Percentiles rank a stretch among this genome's conserved stretches.
Conservation (phyloP, 2,113 vertebrate genomes). For the Struthio camelus region DNA sequence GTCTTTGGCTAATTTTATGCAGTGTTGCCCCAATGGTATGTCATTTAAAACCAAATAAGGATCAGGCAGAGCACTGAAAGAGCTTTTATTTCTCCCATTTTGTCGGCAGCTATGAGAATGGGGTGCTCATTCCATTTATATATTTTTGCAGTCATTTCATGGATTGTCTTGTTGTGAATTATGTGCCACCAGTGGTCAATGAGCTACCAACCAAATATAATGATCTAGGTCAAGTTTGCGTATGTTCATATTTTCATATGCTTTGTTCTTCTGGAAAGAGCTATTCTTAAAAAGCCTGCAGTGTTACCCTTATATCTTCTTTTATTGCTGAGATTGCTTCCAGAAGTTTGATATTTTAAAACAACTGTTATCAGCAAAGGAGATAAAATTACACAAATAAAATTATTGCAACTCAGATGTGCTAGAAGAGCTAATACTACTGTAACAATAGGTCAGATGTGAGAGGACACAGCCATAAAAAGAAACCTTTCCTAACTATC, state of each 20-base stretch:
- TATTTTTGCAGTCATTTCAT: background rate
- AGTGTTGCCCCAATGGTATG: background rate
- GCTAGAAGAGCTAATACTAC: background rate
- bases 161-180: background rate
- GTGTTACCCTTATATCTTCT: background rate
- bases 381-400: background rate
- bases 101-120: background rate
- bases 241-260: background rate
- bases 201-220: background rate
- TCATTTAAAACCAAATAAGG: slow-evolving; percentile 23
- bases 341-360: background rate
- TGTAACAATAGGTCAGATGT: background rate
- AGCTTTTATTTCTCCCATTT: background rate
- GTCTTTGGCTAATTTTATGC: slow-evolving; percentile 15
- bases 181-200: background rate
- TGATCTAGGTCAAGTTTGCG: background rate
- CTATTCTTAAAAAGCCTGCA: background rate
- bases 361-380: background rate
- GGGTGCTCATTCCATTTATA: background rate
- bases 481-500: background rate
- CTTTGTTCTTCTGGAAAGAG: background rate
- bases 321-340: background rate
- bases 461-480: background rate
- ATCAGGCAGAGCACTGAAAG: background rate
- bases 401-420: background rate